phyloP scores from a whole-genome alignment of 2,113 vertebrate genomes.

The Peromyscus leucopus region DNA sequence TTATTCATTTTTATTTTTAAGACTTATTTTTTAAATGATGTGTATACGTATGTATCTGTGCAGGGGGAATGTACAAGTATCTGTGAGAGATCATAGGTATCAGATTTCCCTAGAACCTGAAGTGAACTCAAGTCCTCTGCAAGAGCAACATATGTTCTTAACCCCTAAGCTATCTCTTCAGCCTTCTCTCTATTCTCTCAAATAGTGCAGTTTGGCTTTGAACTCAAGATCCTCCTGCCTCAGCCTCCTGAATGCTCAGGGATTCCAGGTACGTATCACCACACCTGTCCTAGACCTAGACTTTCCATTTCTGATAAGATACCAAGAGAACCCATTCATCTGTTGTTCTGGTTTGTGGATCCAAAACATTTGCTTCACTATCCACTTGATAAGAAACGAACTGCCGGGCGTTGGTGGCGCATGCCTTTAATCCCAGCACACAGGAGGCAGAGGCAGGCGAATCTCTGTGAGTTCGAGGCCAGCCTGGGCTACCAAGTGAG shows the following conservation, averaged over 20 bases:
- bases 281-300: background rate
- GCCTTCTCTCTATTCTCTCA: no score
- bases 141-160: background rate
- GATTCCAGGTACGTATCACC: background rate
- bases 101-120: background rate
- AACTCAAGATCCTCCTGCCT: background rate
- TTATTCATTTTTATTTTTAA: constrained; percentile 22
- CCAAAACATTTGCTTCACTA: constrained; percentile 53
- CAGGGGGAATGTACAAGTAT: background rate
- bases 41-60: background rate
- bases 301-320: background rate
- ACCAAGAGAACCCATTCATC: constrained; percentile 27
- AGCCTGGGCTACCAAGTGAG: no score
- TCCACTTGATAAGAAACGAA: background rate
- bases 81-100: background rate
- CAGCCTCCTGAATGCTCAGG: background rate
- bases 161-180: background rate
- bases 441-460: no score
- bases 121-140: background rate
- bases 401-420: background rate
- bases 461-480: no score
- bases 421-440: no score
- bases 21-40: background rate
- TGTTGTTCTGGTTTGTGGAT: constrained; percentile 41
- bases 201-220: background rate